Evolutionary conservation across 1,140 invertebrate genomes (phyloP).

Genomic region (Oedothorax gibbosus): DNA sequence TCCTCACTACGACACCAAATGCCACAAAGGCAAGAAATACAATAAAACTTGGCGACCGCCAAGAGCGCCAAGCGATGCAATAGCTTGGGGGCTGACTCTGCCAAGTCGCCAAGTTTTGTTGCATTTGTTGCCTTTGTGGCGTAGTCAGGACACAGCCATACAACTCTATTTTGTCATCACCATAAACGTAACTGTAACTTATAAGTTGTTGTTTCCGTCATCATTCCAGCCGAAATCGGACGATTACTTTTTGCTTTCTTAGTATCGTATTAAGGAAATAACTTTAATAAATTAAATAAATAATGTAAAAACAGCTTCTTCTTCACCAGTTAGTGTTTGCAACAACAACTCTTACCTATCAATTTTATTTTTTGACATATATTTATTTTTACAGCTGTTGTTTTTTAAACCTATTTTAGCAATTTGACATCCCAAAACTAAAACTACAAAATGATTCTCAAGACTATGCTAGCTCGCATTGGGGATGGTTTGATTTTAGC

Average conservation of each 20-base stretch:
- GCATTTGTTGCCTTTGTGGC: too few species aligned
- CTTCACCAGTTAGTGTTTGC: neutral
- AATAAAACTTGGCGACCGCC: too few species aligned
- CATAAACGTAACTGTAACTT: too few species aligned
- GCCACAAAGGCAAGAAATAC: too few species aligned
- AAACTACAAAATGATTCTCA: conserved; percentile 84
- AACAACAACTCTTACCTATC: neutral
- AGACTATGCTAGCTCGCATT: conserved; percentile 97
- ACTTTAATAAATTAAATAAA: neutral
- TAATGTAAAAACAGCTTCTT: neutral
- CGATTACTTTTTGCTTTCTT: neutral
- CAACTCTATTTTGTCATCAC: too few species aligned
- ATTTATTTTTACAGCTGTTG: neutral
- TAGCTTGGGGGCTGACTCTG: too few species aligned
- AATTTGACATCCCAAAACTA: neutral
- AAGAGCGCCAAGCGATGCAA: too few species aligned
- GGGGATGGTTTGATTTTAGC: conserved; percentile 94
- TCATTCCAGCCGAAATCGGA: neutral
- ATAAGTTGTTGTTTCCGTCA: conserved; percentile 6
- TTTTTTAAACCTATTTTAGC: conserved; percentile 10
- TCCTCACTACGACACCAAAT: too few species aligned
- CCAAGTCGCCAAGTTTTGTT: too few species aligned
- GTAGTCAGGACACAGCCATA: too few species aligned
- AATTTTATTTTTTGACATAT: neutral
- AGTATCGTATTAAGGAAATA: neutral